Conservation (phyloP, 2,888 invertebrate genomes). For the Sussaba pulchella region DNA sequence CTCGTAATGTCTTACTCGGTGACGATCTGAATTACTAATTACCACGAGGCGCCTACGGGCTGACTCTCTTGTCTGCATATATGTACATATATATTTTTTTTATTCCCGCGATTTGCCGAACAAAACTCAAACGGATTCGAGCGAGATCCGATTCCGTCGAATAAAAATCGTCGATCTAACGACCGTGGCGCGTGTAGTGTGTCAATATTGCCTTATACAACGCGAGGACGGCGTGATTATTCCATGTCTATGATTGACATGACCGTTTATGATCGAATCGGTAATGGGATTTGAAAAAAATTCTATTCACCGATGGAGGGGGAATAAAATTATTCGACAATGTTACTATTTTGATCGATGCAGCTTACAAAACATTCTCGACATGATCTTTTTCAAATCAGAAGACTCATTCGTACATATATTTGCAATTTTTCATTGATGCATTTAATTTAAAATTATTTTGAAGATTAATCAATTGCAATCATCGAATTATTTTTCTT, state of each 20-base stretch:
- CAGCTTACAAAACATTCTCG: too few relatives aligned
- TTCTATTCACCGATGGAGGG: too few relatives aligned
- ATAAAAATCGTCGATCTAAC: conserved; percentile 44
- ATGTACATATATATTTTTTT: too few relatives aligned
- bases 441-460: too few relatives aligned
- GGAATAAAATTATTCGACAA: neutral
- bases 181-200: conserved; percentile 37
- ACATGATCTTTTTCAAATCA: too few relatives aligned
- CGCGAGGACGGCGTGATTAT: conserved; percentile 29
- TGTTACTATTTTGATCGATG: too few relatives aligned
- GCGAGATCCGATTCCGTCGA: conserved; percentile 40
- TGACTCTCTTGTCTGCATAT: too few relatives aligned
- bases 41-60: conserved; percentile 65
- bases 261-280: too few relatives aligned
- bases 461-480: too few relatives aligned
- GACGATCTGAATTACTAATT: conserved; percentile 77
- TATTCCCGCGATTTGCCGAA: neutral
- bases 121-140: neutral
- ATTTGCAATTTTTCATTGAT: too few relatives aligned
- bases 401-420: too few relatives aligned
- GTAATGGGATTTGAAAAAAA: neutral
- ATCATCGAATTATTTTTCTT: too few relatives aligned
- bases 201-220: conserved; percentile 49
- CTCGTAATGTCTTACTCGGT: conserved; percentile 78
- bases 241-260: conserved; percentile 14